Conservation (phyloP, 2,797 vertebrate genomes). For the Okamejei kenojei region DNA sequence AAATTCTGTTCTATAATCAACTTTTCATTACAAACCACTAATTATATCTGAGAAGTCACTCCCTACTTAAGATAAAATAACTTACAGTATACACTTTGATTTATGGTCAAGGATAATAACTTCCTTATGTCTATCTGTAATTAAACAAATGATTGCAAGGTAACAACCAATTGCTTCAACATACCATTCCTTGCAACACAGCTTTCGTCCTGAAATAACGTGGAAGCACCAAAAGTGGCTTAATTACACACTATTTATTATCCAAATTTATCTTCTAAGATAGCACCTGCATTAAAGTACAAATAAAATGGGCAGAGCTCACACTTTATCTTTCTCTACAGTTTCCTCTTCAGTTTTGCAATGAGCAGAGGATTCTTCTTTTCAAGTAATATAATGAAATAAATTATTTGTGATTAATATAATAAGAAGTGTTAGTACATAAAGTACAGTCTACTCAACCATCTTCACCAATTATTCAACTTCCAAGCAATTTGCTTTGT, state of each 20-base stretch:
- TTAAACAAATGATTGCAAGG: not conserved
- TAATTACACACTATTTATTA: not conserved
- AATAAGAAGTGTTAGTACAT: no score
- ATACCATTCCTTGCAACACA: not conserved
- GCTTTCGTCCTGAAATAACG: not conserved
- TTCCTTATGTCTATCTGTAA: not conserved
- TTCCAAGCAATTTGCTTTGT: no score
- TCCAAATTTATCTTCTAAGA: not conserved
- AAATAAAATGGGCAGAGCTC: not conserved
- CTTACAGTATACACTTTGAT: not conserved
- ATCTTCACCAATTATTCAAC: no score
- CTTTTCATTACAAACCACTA: not conserved
- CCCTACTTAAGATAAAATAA: not conserved
- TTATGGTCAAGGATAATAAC: not conserved
- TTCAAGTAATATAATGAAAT: not conserved
- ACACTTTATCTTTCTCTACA: not conserved
- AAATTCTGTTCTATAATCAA: not conserved
- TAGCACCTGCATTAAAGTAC: not conserved
- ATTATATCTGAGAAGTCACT: not conserved
- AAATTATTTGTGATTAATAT: no score
- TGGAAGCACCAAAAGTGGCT: not conserved
- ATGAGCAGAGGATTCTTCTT: not conserved
- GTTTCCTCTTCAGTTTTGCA: not conserved
- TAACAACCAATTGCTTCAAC: not conserved
- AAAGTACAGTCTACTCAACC: no score